Evolutionary conservation across 2,113 vertebrate genomes (phyloP).

Genomic region (Neogale vison): DNA sequence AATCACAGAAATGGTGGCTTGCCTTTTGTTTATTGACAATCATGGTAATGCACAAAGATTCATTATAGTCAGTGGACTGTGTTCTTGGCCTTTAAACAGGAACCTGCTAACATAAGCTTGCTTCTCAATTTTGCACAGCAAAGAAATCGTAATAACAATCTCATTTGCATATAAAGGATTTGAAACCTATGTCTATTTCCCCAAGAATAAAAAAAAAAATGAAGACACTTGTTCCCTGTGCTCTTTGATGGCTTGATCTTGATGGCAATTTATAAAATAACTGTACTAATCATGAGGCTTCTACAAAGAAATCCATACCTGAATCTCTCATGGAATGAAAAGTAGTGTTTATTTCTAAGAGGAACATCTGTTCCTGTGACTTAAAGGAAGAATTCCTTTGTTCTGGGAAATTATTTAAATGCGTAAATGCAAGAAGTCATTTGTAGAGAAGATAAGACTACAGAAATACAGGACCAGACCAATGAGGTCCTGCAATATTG

Average conservation of each 20-base stretch:
- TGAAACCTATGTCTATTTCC: slow-evolving; percentile 38
- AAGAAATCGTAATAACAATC: slow-evolving; percentile 40
- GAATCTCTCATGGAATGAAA: slow-evolving; percentile 37
- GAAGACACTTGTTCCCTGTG: neutral
- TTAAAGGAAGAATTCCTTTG: slow-evolving; percentile 39
- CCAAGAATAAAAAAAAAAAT: slow-evolving; percentile 45
- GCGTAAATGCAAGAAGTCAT: neutral
- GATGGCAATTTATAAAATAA: slow-evolving; percentile 34
- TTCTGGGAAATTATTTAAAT: neutral
- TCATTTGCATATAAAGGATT: slow-evolving; percentile 48
- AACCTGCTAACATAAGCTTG: neutral
- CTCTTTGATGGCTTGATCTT: neutral
- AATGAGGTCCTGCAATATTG: neutral
- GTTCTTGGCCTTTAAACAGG: neutral
- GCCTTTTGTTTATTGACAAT: neutral
- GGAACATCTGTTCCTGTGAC: neutral
- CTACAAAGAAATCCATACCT: neutral
- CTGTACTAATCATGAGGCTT: neutral
- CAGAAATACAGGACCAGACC: neutral
- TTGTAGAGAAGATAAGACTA: neutral
- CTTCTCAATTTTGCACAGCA: neutral
- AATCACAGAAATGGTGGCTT: neutral
- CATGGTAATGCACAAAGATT: neutral
- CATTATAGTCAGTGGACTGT: neutral
- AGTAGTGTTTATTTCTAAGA: neutral